Evolutionary conservation across 2,888 invertebrate species (phyloP).

Genomic region (Leistus spinibarbis): DNA sequence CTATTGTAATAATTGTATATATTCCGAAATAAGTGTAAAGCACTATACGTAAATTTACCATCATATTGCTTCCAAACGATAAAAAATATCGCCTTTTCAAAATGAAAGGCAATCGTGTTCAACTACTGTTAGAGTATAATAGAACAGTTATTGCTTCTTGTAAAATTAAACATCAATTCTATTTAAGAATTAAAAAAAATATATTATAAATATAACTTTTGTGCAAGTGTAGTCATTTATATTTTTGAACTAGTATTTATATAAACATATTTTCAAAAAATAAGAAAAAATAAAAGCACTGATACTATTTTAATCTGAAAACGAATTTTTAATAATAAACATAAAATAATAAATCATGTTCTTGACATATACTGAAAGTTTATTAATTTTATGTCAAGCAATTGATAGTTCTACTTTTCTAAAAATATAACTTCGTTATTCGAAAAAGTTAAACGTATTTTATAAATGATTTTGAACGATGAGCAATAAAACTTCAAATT

Average conservation of each 20-base stretch:
- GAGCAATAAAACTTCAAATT: conserved; percentile 33
- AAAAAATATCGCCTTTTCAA: neutral
- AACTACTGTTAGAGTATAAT: conserved; percentile 23
- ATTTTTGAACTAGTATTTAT: conserved; percentile 32
- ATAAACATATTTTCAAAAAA: conserved; percentile 21
- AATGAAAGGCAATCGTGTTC: conserved; percentile 19
- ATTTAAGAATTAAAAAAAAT: conserved; percentile 24
- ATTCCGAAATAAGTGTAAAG: neutral
- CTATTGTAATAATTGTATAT: neutral
- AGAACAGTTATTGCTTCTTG: conserved; percentile 31
- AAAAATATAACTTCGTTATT: neutral
- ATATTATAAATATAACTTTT: conserved; percentile 21
- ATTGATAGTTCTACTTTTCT: neutral
- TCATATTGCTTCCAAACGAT: conserved; percentile 33
- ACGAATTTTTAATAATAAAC: conserved; percentile 22
- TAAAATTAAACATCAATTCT: conserved; percentile 21
- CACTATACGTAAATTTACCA: conserved; percentile 5
- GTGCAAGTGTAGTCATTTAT: conserved; percentile 31
- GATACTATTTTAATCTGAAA: conserved; percentile 31
- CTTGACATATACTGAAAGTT: conserved; percentile 17
- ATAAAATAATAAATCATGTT: conserved; percentile 19
- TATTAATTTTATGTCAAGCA: neutral
- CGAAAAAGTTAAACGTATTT: neutral
- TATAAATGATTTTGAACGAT: conserved; percentile 8
- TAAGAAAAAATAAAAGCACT: conserved; percentile 25